A percentile compares a stretch with the other conserved stretches of the same genome.
These are phyloP conservation scores for Acleris holmiana DNA, from an alignment of 2,888 invertebrate species.

Conservation along the genomic window DNA sequence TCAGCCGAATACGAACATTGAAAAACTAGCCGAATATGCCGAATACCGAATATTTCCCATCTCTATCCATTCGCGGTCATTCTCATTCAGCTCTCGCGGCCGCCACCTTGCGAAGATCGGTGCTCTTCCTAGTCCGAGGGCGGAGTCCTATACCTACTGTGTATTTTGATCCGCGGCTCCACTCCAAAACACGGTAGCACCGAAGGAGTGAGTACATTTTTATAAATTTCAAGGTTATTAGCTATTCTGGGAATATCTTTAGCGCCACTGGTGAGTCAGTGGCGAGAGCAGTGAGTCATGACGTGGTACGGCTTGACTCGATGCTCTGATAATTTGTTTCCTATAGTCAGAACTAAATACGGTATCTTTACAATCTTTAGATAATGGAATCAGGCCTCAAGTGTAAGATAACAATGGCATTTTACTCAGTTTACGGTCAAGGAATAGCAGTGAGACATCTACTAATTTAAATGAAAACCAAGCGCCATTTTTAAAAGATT, in stretches of 20 bases:
- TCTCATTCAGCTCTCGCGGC: too few relatives aligned
- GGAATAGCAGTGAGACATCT: too few relatives aligned
- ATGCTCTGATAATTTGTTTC: slow-evolving; percentile 66
- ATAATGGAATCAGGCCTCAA: neutral
- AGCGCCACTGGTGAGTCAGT: slow-evolving; percentile 71
- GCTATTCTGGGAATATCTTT: slow-evolving; percentile 78
- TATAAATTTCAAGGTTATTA: slow-evolving; percentile 71
- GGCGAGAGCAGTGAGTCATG: slow-evolving; percentile 60
- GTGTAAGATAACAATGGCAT: slow-evolving; percentile 13
- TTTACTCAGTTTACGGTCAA: neutral
- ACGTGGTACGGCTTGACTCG: slow-evolving; percentile 60
- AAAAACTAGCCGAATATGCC: too few relatives aligned
- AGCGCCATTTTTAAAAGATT: too few relatives aligned
- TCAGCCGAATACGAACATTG: too few relatives aligned
- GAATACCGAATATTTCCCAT: too few relatives aligned
- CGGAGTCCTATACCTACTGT: too few relatives aligned
- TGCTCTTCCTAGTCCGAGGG: too few relatives aligned
- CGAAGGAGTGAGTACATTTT: slow-evolving; percentile 20
- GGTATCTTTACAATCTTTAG: neutral
- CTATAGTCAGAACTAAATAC: slow-evolving; percentile 54
- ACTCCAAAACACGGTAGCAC: neutral
- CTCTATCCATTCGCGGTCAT: too few relatives aligned
- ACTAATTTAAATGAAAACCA: too few relatives aligned
- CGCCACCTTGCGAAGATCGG: too few relatives aligned
- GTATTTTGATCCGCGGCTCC: neutral